Conservation (phyloP, 2,113 vertebrate genomes). For the Fulmarus glacialis region DNA sequence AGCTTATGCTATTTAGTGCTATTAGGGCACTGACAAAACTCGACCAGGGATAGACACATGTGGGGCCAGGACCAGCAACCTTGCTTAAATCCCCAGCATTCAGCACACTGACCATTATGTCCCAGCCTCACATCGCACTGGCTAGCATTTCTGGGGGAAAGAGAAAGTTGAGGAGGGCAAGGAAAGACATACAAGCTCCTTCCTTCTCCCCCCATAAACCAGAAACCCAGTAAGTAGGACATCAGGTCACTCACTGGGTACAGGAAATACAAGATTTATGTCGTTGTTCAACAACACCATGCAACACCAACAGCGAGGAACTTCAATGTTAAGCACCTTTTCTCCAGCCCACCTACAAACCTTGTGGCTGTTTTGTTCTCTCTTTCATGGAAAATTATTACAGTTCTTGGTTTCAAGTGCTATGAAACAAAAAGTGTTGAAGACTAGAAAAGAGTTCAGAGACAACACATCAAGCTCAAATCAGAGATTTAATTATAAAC, state of each 20-base stretch:
- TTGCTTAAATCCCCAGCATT: background rate
- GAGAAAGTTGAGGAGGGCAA: background rate
- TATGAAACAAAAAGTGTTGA: background rate
- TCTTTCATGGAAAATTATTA: background rate
- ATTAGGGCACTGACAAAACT: no score
- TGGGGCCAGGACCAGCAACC: background rate
- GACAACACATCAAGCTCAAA: background rate
- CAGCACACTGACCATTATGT: background rate
- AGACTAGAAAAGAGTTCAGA: background rate
- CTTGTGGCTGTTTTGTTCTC: background rate
- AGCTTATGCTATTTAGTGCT: rapidly evolving
- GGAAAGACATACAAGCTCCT: background rate
- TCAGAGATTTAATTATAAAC: background rate
- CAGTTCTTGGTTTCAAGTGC: background rate
- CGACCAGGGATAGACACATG: rapidly evolving
- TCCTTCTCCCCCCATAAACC: no score
- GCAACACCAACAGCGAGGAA: background rate
- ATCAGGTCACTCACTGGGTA: background rate
- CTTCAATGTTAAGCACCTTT: background rate
- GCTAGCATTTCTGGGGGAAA: rapidly evolving
- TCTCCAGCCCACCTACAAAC: background rate
- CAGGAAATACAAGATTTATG: background rate
- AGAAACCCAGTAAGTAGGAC: background rate
- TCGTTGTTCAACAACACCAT: background rate
- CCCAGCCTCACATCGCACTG: background rate